phyloP scores from a whole-genome alignment of 1,140 invertebrate genomes.

The Papilio glaucus region DNA sequence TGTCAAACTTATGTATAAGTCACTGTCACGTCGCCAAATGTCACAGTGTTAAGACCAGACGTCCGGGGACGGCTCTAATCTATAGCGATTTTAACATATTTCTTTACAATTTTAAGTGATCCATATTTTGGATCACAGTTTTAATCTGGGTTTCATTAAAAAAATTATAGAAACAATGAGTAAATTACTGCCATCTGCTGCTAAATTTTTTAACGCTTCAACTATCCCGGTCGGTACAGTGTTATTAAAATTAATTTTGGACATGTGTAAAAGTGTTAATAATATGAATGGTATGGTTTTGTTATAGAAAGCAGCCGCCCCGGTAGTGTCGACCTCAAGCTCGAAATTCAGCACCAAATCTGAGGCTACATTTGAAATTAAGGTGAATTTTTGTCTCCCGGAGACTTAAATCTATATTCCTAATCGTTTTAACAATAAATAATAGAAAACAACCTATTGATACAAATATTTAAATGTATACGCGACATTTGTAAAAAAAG shows the following conservation, averaged over 20 bases:
- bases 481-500: constrained; percentile 20
- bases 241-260: constrained; percentile 34
- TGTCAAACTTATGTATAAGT: not conserved
- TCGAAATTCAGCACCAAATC: constrained; percentile 86
- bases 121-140: constrained; percentile 55
- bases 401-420: not conserved
- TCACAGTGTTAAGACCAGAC: constrained; percentile 30
- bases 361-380: constrained; percentile 89
- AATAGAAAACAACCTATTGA: not conserved
- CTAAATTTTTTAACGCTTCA: constrained; percentile 64
- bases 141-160: constrained; percentile 72
- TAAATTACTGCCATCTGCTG: constrained; percentile 69
- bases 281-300: constrained; percentile 33
- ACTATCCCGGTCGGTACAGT: constrained; percentile 59
- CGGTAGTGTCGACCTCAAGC: constrained; percentile 70
- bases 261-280: constrained; percentile 10
- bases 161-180: constrained; percentile 68
- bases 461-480: not conserved
- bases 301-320: constrained; percentile 70
- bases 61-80: constrained; percentile 29
- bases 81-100: constrained; percentile 36
- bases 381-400: constrained; percentile 71
- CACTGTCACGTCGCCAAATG: constrained; percentile 24
- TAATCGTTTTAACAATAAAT: not conserved
- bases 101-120: constrained; percentile 47